Evolutionary conservation across 1,140 invertebrate species (phyloP), one percentile per base, ranked within the genome.

Genomic region (Pararge aegeria): DNA sequence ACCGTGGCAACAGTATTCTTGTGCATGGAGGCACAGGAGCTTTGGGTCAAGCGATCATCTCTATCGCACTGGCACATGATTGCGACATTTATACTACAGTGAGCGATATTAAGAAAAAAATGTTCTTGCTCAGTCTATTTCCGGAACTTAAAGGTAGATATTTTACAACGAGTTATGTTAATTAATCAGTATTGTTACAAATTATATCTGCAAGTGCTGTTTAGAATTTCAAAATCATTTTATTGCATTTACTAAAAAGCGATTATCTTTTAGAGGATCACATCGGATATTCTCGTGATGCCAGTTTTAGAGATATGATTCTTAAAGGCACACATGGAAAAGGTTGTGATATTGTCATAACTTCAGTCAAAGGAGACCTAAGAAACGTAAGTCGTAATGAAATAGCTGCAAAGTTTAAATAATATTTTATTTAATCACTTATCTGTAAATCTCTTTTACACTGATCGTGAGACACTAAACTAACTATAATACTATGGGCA

Each of bases 1-100:
- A 12, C 34, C 34, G 2, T 12, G 9, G 34, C 34, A 12, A 12
- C n/a, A 42, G 40, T 15, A 16, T 42, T 19, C 10, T 42, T 10
- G 40, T 42, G 40, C 44, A 95, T 73, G 92, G 94, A 40, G 95
- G 94, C 10, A 93, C 93, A 66, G 95, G 95, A 24, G 94, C 94
- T 51, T 92, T 96, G 16, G 95, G 95, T 1, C 93, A 94, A 81
- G 94, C 94, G 21, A 93, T 94, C n/a, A 95, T 95, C 66, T 89
- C 92, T 18, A 91, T 95, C 34, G 93, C 93, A 6, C 80, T 95
- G 9, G 83, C 89, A 60, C 74, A 90, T 68, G 91, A 90, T 2
- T 94, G 93, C 73, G 68, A 78, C 27, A 90, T 93, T 30, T 94
- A 87, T 65, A 93, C 92, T 5, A 94, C 93, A 10, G 93, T 94